Base-by-base conservation (phyloP, 2,888 invertebrate genomes). In the Eumacrocentrus americanus region DNA sequence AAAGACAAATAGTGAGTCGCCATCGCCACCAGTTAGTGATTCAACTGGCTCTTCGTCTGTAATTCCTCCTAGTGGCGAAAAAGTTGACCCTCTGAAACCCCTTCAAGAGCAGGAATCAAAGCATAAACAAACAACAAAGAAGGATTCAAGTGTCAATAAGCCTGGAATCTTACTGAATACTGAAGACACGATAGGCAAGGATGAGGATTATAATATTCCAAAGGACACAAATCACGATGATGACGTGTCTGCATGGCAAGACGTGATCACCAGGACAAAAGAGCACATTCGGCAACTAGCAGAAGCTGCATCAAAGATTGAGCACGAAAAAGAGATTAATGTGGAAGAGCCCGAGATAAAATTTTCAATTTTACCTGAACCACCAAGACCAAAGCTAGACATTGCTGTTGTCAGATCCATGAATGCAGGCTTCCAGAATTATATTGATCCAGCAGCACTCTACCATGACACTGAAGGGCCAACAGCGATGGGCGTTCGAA, bases 301-400 rank as follows among this genome's bases (percentile, higher is more conserved):
- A 29, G 35, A 38, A 3, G 37, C 1, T 9, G 50, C 40, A 9
- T 12, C 40, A 37, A 25, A 37, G 14, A 12, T 9, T 18, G 23
- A 46, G 2, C 11, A 29, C 4, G 5, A 23, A 7, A 9, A 11
- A n/a, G 7, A 42, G 2, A 46, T 55, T 34, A 16, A 23, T 6
- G 11, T 22, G 3, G 34, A 54, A 29, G 29, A 54, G 12, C 16
- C 4, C 11, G 29, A 25, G 40, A 9, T 65, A 64, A 1, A 57
- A 25, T 20, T 73, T 9, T 72, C 69, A 2, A 73, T 75, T 25
- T 67, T 67, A 2, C 77, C 78, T 0, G 74, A 78, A 51, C 69
- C 75, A 2, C 75, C 75, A 1, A 37, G 56, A 25, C 70, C 69
- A 2, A 72, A 69, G 20, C 23, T 66, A 2, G 76, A 76, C 34